These are phyloP conservation scores for Vidua macroura DNA, from an alignment of 2,113 vertebrate genomes.

Conservation along the genomic window DNA sequence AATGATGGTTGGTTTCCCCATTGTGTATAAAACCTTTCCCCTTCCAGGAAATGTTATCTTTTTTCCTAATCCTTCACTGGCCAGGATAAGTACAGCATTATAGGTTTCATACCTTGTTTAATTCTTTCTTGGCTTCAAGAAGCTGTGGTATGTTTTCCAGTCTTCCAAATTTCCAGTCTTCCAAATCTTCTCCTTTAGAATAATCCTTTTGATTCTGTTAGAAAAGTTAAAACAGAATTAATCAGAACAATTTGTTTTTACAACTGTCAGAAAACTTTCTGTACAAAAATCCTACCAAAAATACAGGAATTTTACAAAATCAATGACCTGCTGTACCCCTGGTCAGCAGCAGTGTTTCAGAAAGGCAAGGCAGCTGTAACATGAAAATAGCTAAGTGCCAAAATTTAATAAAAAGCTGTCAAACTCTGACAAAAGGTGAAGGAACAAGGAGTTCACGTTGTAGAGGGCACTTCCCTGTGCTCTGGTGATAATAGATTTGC, in stretches of 20 bases:
- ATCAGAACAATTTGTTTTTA: not conserved
- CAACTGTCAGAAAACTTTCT: not conserved
- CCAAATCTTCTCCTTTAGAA: not conserved
- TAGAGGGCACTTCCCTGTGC: not conserved
- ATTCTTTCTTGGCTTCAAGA: not conserved
- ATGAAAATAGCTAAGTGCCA: not conserved
- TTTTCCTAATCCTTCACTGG: not conserved
- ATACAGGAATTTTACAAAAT: not conserved
- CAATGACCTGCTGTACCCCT: not conserved
- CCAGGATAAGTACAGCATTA: not conserved
- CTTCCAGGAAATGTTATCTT: not conserved
- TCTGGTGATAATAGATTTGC: not conserved
- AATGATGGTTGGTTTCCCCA: slow-evolving; percentile 1
- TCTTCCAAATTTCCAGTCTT: not conserved
- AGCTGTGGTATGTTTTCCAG: not conserved
- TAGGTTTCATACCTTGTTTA: not conserved
- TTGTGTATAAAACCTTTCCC: slow-evolving; percentile 10
- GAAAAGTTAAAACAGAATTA: not conserved
- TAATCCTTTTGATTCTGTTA: not conserved
- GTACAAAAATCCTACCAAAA: not conserved
- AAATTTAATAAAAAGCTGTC: not conserved
- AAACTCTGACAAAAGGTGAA: not conserved
- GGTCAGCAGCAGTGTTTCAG: not conserved
- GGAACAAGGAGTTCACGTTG: not conserved
- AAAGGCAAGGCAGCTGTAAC: not conserved